Base-by-base conservation (phyloP, 2,888 invertebrate genomes). In the Quadriops clusia region DNA sequence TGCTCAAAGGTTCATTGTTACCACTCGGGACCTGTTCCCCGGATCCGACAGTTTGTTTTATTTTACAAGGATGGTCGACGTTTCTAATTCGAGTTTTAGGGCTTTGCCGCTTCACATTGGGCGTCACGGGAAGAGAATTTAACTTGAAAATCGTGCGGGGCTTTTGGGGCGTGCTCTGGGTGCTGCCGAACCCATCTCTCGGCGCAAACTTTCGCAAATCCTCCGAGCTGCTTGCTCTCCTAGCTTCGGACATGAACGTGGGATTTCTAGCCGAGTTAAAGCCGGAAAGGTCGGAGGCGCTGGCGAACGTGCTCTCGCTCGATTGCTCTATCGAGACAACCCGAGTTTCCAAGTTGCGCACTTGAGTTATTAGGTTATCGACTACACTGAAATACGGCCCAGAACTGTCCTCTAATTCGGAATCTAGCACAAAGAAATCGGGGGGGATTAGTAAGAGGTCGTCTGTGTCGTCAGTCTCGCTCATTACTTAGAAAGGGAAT, bases 391-490 rank as follows among this genome's bases (percentile, higher is more conserved):
- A 56, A 44, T 58, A 60, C 3, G 56, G 54, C 22, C 41, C 47
- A 14, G 36, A 29, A 14, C 30, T 30, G 15, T 65, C 63, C 13
- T 72, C 70, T 1, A 71, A 67, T 14, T 68, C 72, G 29, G 66
- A 66, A 41, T 70, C 63, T n/a, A 76, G 67, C 15, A 70, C 53
- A 50, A 76, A 81, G 48, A 80, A 74, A 56, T 82, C 74, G 8
- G 85, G 85, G 37, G 84, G 82, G 54, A 85, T 80, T 45, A 81
- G 59, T 46, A 86, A 60, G 40, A 86, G 66, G 49, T 82, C 74
- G 61, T 86, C 85, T 3, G 85, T 86, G 62, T 85, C 85, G 68
- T 84, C 85, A 37, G 76, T 70, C 51, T 77, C 77, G 61, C 73
- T 75, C 75, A 75, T 75, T 52, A 62, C 54, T 50, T 36, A 36